A percentile compares a stretch with the other conserved stretches of the same genome.
Conservation (phyloP, 2,797 vertebrate species). For the Pygocentrus nattereri region DNA sequence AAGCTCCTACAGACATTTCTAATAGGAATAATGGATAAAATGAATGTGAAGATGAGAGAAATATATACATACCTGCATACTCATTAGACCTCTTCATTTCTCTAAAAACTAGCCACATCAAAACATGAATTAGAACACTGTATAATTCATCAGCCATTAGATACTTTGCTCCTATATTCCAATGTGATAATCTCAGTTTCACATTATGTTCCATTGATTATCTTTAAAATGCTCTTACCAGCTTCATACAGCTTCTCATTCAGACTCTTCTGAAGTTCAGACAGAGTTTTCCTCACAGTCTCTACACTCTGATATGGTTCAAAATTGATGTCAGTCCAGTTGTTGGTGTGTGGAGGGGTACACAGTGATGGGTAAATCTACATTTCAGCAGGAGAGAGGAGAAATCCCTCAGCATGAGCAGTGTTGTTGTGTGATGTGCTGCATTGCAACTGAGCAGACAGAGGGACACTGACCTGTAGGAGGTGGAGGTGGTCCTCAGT, state of each 20-base stretch:
- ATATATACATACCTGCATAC: too few species aligned
- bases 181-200: too few species aligned
- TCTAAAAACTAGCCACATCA: too few species aligned
- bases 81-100: too few species aligned
- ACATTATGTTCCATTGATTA: too few species aligned
- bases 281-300: slow-evolving; percentile 41
- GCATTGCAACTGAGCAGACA: slow-evolving; percentile 13
- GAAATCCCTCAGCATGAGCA: slow-evolving; percentile 10
- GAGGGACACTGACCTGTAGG: slow-evolving; percentile 44
- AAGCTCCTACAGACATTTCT: too few species aligned
- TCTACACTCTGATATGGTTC: background rate
- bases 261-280: slow-evolving; percentile 45
- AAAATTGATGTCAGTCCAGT: slow-evolving; percentile 42
- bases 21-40: too few species aligned
- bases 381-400: slow-evolving; percentile 18
- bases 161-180: too few species aligned
- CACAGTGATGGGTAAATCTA: slow-evolving; percentile 51
- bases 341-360: slow-evolving; percentile 21
- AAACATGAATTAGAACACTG: too few species aligned
- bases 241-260: background rate
- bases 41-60: too few species aligned
- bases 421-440: slow-evolving; percentile 2
- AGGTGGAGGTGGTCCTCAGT: slow-evolving; percentile 55
- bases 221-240: too few species aligned
- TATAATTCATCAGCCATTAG: too few species aligned